Base-by-base conservation (phyloP, 2,797 vertebrate species). In the Catostomus latipinnis region DNA sequence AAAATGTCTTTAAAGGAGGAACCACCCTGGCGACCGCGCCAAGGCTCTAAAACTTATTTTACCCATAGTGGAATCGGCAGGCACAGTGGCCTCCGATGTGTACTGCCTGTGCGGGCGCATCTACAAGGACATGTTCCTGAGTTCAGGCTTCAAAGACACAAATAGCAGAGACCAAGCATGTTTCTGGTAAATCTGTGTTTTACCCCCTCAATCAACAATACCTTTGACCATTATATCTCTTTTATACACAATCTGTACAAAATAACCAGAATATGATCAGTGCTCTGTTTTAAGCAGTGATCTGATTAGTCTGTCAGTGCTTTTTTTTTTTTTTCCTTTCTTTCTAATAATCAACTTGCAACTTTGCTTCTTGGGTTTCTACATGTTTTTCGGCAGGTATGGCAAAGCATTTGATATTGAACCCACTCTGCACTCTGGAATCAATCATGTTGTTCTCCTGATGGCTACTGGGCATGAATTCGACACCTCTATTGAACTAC, bases 51-150 rank as follows among this genome's bases (percentile, higher is more conserved):
- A 91, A 0, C 88, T 93, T 69, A 95, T 98, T 81, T 89, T 96
- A 78, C 96, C 96, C 0, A 85, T 95, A 7, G 94, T 96, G 50
- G 88, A 93, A 83, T 86, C 82, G 0, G 91, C 85, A 5, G 88
- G 82, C 16, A 88, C 89, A 0, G 94, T 96, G 78, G 94, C 93
- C 0, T 96, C 97, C 0, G 96, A 98, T n/a, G 91, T 97, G 11
- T 96, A 91, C 89, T 98, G 96, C 88, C 92, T 98, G 86, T 97
- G 96, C 9, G 96, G 96, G 22, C 96, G 97, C 0, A 90, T 98
- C 90, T 98, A 97, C 90, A 98, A 98, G 88, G 97, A 98, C 92
- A 93, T 92, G 88, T 98, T 98, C 92, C 93, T 96, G 84, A 90
- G 91, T 88, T 97, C 97, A 0, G 86, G 90, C 16, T 94, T 97